Evolutionary conservation across 23 tunicate genomes (phyloP).

Genomic region (Clavelina lepadiformis): DNA sequence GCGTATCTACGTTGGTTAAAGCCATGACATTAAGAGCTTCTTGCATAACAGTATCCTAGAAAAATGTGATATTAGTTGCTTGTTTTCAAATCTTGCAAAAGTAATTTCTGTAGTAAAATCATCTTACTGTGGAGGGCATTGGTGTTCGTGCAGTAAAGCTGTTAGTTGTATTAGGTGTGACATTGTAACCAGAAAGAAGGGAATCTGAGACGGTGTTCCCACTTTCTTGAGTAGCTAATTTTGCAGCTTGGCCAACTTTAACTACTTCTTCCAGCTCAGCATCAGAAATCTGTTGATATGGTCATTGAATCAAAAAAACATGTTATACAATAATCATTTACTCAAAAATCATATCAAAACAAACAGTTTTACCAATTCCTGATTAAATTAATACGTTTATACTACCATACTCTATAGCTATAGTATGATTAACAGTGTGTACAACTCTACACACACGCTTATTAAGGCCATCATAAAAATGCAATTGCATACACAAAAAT

Average conservation of each 20-base stretch:
- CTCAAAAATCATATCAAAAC: too few relatives aligned
- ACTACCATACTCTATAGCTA: too few relatives aligned
- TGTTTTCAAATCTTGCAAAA: background rate
- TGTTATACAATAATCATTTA: too few relatives aligned
- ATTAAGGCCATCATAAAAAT: too few relatives aligned
- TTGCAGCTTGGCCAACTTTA: slow-evolving; percentile 95
- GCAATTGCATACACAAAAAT: too few relatives aligned
- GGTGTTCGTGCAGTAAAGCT: slow-evolving; percentile 83
- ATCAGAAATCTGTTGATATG: slow-evolving; percentile 82
- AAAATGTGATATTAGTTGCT: background rate
- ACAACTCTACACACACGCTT: too few relatives aligned
- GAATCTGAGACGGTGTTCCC: slow-evolving; percentile 67
- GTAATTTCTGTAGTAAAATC: background rate
- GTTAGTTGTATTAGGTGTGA: slow-evolving; percentile 60
- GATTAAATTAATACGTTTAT: too few relatives aligned
- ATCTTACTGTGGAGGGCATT: slow-evolving; percentile 63
- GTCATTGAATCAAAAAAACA: slow-evolving; percentile 27
- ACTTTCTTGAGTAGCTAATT: slow-evolving; percentile 63
- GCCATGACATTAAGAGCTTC: slow-evolving; percentile 93
- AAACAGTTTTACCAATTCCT: too few relatives aligned
- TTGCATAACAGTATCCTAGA: slow-evolving; percentile 72
- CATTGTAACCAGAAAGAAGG: slow-evolving; percentile 69
- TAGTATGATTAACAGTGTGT: too few relatives aligned
- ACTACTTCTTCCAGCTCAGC: slow-evolving; percentile 95
- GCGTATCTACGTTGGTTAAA: slow-evolving; percentile 88